These are phyloP conservation scores for Poeciliopsis turrubarensis DNA, from an alignment of 2,113 vertebrate species.

Conservation along the genomic window DNA sequence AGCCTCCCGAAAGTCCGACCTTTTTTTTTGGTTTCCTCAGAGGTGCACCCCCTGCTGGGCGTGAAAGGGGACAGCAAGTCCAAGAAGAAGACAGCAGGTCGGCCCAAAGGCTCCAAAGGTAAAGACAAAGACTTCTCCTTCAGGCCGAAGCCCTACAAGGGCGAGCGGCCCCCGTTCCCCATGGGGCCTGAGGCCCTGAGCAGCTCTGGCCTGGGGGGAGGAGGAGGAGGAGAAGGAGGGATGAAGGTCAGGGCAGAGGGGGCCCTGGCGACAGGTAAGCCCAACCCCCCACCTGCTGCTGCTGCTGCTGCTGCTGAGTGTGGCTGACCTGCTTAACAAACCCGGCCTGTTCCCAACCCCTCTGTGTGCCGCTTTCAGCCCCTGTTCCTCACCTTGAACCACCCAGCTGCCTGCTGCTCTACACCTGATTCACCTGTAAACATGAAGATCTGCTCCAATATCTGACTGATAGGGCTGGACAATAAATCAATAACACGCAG, in stretches of 20 bases:
- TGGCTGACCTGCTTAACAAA: constrained; percentile 50
- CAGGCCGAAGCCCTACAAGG: constrained; percentile 96
- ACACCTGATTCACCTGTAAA: constrained; percentile 26
- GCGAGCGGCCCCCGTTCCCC: constrained; percentile 92
- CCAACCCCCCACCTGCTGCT: constrained; percentile 50
- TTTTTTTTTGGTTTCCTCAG: constrained; percentile 72
- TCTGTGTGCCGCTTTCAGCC: too few relatives aligned
- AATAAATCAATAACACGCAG: too few relatives aligned
- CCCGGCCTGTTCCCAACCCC: too few relatives aligned
- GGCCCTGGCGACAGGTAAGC: constrained; percentile 95
- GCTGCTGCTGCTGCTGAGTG: constrained; percentile 36
- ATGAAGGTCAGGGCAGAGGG: constrained; percentile 95
- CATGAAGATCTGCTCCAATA: too few relatives aligned
- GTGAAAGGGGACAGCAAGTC: constrained; percentile 99
- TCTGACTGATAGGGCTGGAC: too few relatives aligned
- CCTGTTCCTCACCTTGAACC: constrained; percentile 1
- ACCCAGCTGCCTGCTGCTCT: constrained; percentile 11
- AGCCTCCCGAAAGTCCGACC: too few relatives aligned
- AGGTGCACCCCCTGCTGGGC: constrained; percentile 97
- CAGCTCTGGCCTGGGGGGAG: constrained; percentile 65
- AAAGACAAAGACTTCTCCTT: constrained; percentile 99
- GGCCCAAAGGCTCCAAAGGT: constrained; percentile 99
- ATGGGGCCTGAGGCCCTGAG: constrained; percentile 78
- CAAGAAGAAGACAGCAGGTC: constrained; percentile 99
- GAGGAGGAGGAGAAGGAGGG: constrained; percentile 80